A percentile compares a stretch with the other conserved stretches of the same genome.
Evolutionary conservation across 2,113 vertebrate genomes (phyloP).

Genomic region (Diphyllodes magnificus): DNA sequence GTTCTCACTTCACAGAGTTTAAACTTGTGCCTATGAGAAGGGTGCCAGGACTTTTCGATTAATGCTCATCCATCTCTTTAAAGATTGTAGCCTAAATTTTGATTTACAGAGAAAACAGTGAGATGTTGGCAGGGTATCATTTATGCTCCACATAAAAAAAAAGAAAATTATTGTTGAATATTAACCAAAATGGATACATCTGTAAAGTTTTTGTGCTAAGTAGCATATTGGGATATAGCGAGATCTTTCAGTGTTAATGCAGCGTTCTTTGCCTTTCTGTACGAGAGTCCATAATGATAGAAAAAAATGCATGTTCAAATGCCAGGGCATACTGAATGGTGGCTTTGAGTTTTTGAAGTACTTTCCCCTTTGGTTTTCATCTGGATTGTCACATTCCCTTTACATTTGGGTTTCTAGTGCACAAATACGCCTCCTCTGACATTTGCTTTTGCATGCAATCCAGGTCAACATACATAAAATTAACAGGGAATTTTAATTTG

Average conservation of each 20-base stretch:
- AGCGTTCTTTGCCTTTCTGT: not conserved
- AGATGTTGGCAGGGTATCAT: not conserved
- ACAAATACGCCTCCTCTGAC: not conserved
- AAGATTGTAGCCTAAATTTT: not conserved
- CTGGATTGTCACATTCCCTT: not conserved
- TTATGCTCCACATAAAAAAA: not conserved
- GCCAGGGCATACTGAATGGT: not conserved
- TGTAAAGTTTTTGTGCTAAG: not conserved
- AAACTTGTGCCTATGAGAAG: not conserved
- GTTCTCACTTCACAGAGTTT: not conserved
- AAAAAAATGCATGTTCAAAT: not conserved
- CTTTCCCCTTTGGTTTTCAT: not conserved
- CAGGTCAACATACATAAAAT: not conserved
- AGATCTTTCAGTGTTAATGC: not conserved
- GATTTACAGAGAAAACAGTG: not conserved
- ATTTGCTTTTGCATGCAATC: not conserved
- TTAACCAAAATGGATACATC: not conserved
- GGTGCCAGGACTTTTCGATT: not conserved
- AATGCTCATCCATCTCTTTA: not conserved
- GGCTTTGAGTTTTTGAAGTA: not conserved
- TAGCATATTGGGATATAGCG: not conserved
- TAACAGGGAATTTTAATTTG: not conserved
- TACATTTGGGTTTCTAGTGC: not conserved
- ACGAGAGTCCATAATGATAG: not conserved
- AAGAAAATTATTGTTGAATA: not conserved